Conservation (phyloP, 2,113 vertebrate species). For the Oriolus oriolus region DNA sequence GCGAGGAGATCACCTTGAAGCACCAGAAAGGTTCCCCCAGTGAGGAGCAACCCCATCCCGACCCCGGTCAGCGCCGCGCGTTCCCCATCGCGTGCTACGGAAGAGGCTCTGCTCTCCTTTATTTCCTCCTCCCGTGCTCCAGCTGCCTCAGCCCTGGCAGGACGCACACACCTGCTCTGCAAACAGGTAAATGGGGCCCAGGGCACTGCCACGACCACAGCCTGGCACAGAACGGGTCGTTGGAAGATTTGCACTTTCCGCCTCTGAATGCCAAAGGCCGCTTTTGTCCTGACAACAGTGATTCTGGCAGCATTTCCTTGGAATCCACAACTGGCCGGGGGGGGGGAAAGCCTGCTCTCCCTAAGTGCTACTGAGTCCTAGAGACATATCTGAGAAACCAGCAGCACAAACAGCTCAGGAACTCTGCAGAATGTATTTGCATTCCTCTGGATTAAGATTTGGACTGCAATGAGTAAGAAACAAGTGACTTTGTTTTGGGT, state of each 20-base stretch:
- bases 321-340: background rate
- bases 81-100: fast-evolving
- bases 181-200: background rate
- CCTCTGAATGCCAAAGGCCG: background rate
- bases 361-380: background rate
- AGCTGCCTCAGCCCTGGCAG: background rate
- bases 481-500: background rate
- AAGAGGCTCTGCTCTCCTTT: background rate
- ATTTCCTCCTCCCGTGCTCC: background rate
- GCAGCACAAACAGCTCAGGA: background rate
- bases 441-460: background rate
- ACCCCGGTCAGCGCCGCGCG: fast-evolving
- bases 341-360: background rate
- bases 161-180: background rate
- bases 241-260: background rate
- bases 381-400: background rate
- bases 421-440: background rate
- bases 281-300: background rate
- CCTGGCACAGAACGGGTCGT: background rate
- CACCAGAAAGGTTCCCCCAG: background rate
- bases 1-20: background rate
- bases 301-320: background rate
- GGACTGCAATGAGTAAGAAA: background rate
- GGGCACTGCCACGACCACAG: background rate
- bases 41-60: background rate